Base-by-base conservation (phyloP, 2,113 vertebrate genomes). In the Murina feae region DNA sequence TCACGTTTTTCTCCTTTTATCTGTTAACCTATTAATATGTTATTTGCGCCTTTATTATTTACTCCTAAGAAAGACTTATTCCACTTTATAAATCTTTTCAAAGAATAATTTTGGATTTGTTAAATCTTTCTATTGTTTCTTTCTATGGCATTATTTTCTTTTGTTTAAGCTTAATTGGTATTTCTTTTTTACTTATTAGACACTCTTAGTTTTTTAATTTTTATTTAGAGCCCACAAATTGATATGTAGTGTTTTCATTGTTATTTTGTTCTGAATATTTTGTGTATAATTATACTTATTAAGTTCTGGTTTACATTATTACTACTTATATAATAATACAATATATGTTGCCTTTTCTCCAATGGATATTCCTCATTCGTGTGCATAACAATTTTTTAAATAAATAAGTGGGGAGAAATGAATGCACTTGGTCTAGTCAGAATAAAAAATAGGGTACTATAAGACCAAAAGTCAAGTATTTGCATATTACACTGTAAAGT, bases 251-350 rank as follows among this genome's bases (percentile, higher is more conserved):
- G 7, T 93, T 94, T 97, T 82, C 18, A 63, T 80, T 89, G 14
- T 94, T 20, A n/a, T 86, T 89, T 86, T 93, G 30, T 80, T 81
- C 55, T 94, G 68, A 92, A 68, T 95, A 39, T 78, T 88, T 75
- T 96, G 14, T 84, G 3, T 89, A 69, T 78, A 92, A 63, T 81
- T 94, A 85, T 4, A 60, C 11, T 25, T 60, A 16, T 18, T 2
- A 89, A 30, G 72, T 80, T 80, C 65, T 94, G 65, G 14, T 47
- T 66, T 83, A 35, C 49, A 44, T 39, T 74, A 63, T 94, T 55
- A 51, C 53, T 93, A 16, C 55, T 86, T 81, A 66, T 55, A 1
- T 88, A 13, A 76, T 49, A 76, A 76, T 32, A 76, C 49, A 76
- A 49, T 72, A 37, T 58, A 4, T 49, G 16, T 75, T 92, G 76